Evolutionary conservation across 1,140 invertebrate species (phyloP).

Genomic region (Drosophila trapezifrons): DNA sequence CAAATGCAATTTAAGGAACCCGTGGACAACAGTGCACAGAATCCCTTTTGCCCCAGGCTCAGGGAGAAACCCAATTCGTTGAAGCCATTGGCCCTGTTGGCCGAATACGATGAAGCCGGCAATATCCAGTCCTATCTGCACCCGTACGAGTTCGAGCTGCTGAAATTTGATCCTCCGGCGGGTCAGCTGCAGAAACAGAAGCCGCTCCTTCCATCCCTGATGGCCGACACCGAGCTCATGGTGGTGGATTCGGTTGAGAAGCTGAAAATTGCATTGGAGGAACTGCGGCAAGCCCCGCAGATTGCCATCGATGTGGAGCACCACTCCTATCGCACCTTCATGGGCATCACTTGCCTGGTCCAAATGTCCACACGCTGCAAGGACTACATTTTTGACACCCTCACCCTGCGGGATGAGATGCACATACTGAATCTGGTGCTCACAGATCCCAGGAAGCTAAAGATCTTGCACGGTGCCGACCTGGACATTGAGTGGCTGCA

Average conservation of each 20-base stretch:
- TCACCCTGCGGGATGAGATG: conserved; percentile 92
- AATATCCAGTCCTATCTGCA: conserved; percentile 89
- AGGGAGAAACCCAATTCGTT: conserved; percentile 95
- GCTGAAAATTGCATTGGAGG: conserved; percentile 88
- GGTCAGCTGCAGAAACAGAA: conserved; percentile 84
- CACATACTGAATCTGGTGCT: conserved; percentile 95
- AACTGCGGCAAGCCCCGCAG: conserved; percentile 87
- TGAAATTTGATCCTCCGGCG: conserved; percentile 87
- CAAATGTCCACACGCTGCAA: conserved; percentile 95
- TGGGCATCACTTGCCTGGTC: conserved; percentile 95
- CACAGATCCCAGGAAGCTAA: conserved; percentile 95
- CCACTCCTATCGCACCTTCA: conserved; percentile 92
- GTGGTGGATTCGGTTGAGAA: conserved; percentile 88
- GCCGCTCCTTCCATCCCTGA: conserved; percentile 82
- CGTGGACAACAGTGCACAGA: conserved; percentile 91
- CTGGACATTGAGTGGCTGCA: conserved; percentile 97
- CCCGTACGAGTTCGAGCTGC: conserved; percentile 95
- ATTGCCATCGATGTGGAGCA: conserved; percentile 96
- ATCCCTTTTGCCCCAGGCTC: conserved; percentile 92
- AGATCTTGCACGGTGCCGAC: conserved; percentile 97
- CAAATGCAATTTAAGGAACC: conserved; percentile 94
- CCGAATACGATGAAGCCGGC: conserved; percentile 88
- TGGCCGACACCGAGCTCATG: conserved; percentile 88
- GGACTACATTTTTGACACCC: conserved; percentile 97
- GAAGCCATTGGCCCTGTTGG: conserved; percentile 90